Evolutionary conservation across 2,113 vertebrate genomes (phyloP), one percentile per base, ranked within the genome.

Genomic region (Vimba vimba): DNA sequence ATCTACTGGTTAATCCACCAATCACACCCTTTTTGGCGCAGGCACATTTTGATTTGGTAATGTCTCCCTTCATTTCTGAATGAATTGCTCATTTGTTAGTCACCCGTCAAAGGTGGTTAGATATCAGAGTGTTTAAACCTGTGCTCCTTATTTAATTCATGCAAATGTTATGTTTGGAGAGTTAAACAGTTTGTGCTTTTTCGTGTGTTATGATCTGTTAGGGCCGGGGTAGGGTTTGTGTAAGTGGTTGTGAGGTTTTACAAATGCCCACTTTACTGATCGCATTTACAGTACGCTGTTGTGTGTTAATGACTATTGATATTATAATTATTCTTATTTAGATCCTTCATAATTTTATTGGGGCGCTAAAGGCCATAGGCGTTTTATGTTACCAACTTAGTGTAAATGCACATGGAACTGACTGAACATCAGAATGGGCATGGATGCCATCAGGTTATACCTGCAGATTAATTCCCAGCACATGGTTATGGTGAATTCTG

Each of bases 71-170:
- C 27, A 55, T 89, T 90, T 87, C 91, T 88, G 89, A 77, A 91
- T 68, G 89, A 78, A 90, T 86, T 90, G 78, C 71, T 88, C 90
- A 92, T 91, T 90, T 90, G 90, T 93, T 90, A 89, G 90, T 91
- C 91, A 90, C 86, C 87, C 21, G 1, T 19, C 89, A 83, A 77
- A 86, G 86, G 87, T 84, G 90, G 86, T 88, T 57, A 21, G 73
- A 27, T n/a, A 25, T 19, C 43, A 1, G 62, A 85, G 68, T 82
- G 82, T 82, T 82, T 82, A 86, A 82, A 60, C 80, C 89, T 90
- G 17, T 76, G 93, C 93, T 91, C 93, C 89, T 90, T 94, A 94
- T 94, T 94, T 94, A 95, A 94, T 93, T 87, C 85, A 89, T 87
- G 86, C 87, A 88, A 74, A 81, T 93, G 86, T 89, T 91, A 90